Evolutionary conservation across 2,113 vertebrate species (phyloP).

Genomic region (Castor canadensis): DNA sequence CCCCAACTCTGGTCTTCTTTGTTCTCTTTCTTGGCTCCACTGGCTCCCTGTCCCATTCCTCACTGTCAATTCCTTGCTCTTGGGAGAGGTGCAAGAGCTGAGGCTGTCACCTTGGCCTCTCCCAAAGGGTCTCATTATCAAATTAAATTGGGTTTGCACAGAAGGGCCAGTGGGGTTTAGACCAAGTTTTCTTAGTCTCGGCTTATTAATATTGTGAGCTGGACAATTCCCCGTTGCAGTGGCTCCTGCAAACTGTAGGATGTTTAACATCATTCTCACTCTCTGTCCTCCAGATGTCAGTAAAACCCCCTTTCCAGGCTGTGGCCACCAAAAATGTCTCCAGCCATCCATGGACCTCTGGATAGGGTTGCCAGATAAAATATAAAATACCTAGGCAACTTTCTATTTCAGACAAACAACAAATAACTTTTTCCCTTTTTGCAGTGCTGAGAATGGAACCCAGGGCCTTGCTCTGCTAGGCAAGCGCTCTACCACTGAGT

Average conservation of each 20-base stretch:
- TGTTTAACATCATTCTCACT: too few relatives aligned
- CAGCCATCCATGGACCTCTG: neutral
- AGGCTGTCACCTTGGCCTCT: too few relatives aligned
- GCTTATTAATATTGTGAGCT: rapidly evolving
- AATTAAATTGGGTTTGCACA: neutral
- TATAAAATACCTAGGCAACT: neutral
- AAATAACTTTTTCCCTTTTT: neutral
- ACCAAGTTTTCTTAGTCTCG: neutral
- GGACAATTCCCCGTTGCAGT: neutral
- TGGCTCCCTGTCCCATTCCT: neutral
- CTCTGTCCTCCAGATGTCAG: neutral
- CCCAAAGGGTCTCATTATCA: neutral
- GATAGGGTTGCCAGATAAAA: neutral
- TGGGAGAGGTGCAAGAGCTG: neutral
- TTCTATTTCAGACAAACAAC: neutral
- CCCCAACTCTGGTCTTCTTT: neutral
- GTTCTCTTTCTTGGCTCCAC: neutral
- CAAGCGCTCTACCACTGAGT: neutral
- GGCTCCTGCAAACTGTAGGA: neutral
- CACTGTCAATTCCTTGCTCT: neutral
- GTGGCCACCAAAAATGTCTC: neutral
- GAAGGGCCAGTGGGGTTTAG: neutral
- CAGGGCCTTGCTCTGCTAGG: neutral
- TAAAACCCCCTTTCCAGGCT: neutral
- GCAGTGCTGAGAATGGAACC: neutral